These are phyloP conservation scores for Ips typographus DNA, from an alignment of 1,140 invertebrate species.

Conservation along the genomic window DNA sequence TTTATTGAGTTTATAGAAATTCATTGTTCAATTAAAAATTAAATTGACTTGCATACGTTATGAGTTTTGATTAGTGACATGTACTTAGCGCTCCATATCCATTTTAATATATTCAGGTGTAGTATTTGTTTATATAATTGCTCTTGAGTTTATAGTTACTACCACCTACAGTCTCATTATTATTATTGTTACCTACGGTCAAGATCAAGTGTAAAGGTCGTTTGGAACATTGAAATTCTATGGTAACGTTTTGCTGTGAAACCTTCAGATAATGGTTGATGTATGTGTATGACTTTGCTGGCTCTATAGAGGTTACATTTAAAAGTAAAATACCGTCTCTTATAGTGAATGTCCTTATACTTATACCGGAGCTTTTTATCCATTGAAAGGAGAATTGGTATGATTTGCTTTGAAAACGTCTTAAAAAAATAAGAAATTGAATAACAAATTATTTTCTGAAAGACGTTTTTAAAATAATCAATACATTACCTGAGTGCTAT, in stretches of 20 bases:
- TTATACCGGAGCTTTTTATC: too few relatives aligned
- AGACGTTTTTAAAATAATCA: neutral
- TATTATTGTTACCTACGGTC: conserved; percentile 3
- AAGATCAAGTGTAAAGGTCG: conserved; percentile 21
- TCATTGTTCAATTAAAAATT: neutral
- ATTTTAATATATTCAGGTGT: too few relatives aligned
- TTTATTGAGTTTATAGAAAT: neutral
- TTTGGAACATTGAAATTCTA: neutral
- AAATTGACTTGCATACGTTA: too few relatives aligned
- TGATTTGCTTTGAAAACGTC: too few relatives aligned
- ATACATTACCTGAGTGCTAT: conserved; percentile 69
- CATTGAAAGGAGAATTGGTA: too few relatives aligned
- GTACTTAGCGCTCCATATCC: too few relatives aligned
- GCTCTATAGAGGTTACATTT: too few relatives aligned
- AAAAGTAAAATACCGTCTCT: too few relatives aligned
- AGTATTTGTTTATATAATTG: neutral
- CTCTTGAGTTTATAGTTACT: conserved; percentile 7
- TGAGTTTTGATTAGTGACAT: too few relatives aligned
- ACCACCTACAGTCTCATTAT: conserved; percentile 4
- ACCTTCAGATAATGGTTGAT: neutral
- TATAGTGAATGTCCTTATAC: too few relatives aligned
- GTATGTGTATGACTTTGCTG: too few relatives aligned
- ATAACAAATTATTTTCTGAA: too few relatives aligned
- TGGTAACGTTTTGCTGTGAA: neutral
- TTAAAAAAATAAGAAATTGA: neutral